These are phyloP conservation scores for Lasioglossum marginatum DNA, from an alignment of 2,888 invertebrate genomes.

Conservation along the genomic window DNA sequence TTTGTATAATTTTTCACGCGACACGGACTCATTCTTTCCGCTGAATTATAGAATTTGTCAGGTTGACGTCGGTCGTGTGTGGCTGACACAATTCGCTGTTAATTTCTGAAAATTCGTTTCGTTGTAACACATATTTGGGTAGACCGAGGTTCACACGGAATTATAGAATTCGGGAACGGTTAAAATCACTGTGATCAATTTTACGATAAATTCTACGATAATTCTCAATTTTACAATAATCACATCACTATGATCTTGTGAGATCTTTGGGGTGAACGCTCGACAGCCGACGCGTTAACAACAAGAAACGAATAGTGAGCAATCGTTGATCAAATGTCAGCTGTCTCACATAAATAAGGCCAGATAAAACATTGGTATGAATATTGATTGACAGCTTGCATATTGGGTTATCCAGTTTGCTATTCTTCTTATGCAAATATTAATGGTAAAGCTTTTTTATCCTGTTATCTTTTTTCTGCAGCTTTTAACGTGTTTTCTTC, in stretches of 20 bases:
- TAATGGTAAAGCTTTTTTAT: neutral
- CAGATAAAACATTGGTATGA: neutral
- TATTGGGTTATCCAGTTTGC: neutral
- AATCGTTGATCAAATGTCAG: neutral
- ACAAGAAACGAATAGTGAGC: neutral
- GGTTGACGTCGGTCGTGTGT: too few relatives aligned
- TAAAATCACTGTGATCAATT: neutral
- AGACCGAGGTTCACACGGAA: neutral
- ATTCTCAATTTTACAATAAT: too few relatives aligned
- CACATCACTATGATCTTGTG: too few relatives aligned
- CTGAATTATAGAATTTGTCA: too few relatives aligned
- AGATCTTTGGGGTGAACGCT: too few relatives aligned
- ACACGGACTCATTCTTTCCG: neutral
- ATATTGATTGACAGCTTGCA: neutral
- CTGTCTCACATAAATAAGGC: neutral
- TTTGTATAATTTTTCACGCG: neutral
- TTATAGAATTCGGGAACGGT: neutral
- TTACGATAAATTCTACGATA: neutral
- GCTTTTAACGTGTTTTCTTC: neutral
- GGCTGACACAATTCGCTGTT: neutral
- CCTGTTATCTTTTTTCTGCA: neutral
- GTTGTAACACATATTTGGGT: neutral
- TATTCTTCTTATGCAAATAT: neutral
- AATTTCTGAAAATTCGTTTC: neutral
- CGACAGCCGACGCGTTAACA: neutral